Base-by-base conservation (phyloP, 1,140 invertebrate species). In the Lanistes nyassanus region DNA sequence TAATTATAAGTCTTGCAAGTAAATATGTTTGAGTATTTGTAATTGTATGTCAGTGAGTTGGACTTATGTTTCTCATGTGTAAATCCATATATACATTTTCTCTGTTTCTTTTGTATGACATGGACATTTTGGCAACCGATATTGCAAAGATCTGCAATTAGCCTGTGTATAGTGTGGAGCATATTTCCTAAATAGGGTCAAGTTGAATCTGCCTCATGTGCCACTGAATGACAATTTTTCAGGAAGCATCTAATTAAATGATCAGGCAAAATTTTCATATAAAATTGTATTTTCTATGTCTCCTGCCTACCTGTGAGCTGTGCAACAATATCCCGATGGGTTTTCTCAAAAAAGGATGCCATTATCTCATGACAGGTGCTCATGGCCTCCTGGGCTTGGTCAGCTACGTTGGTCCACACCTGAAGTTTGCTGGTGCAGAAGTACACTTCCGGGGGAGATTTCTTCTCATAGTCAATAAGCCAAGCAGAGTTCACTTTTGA, bases 351-450 rank as follows among this genome's bases (percentile, higher is more conserved):
- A 78, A 81, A 88, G 6, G 78, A 79, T 21, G 74, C 76, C 34
- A 88, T 79, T 2, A 74, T 58, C 37, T 81, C 56, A 72, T 77
- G 82, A 70, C 81, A 84, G 3, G 76, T 75, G 3, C 29, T 53
- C 2, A 87, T 67, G 19, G 85, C 84, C 76, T 88, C 86, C 29
- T 80, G 69, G 1, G 83, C 85, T 29, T 83, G 82, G 60, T 87
- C 85, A 31, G 86, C 85, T 13, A 81, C 83, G 64, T 84, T 85
- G 23, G 82, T 76, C 86, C 87, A 88, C 23, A 84, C 82, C 65
- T 82, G 84, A 37, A 88, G 76, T 64, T 87, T 87, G 60, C 81
- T 84, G 11, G 67, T 74, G 79, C 81, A 84, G 81, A 88, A 88
- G 62, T 88, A 88, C 53, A 79, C 76, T 26, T 65, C 68, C 16